phyloP scores from a whole-genome alignment of 30 jellyfish, hydroid and myxozoan species.

The Hydra vulgaris region DNA sequence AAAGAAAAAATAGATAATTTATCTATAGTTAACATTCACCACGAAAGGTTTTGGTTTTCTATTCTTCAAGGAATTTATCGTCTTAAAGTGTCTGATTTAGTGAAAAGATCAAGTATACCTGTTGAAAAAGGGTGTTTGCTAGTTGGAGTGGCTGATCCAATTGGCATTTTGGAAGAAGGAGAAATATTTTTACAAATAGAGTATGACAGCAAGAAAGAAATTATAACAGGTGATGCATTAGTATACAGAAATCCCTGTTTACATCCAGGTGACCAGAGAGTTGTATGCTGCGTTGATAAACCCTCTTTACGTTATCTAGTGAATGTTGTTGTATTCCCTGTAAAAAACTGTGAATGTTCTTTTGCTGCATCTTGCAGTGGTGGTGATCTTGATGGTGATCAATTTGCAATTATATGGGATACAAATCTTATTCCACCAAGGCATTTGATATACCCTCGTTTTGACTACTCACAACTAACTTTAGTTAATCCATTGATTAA shows the following conservation, averaged over 20 bases:
- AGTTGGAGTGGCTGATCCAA: conserved; percentile 72
- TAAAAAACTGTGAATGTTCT: conserved; percentile 22
- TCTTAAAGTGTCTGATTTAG: conserved; percentile 24
- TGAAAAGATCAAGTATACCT: conserved; percentile 46
- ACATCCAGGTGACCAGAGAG: conserved; percentile 78
- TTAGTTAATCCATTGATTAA: too few relatives aligned
- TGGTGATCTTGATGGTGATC: conserved; percentile 89
- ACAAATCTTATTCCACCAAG: conserved; percentile 41
- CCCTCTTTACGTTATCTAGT: conserved; percentile 16
- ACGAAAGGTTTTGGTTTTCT: conserved; percentile 61
- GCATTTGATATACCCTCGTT: background rate
- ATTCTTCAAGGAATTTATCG: conserved; percentile 57
- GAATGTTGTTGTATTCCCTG: conserved; percentile 56
- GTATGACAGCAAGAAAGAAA: conserved; percentile 2
- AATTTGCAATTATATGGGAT: conserved; percentile 72
- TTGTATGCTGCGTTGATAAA: conserved; percentile 48
- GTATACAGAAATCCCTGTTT: conserved; percentile 67
- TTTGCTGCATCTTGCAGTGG: conserved; percentile 66
- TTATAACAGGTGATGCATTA: conserved; percentile 35
- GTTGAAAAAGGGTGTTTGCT: conserved; percentile 47
- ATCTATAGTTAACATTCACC: conserved; percentile 31
- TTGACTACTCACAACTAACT: conserved; percentile 36
- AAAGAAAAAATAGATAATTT: conserved; percentile 14
- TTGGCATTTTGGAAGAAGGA: conserved; percentile 40
- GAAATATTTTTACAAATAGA: conserved; percentile 41